A percentile compares a stretch with the other conserved stretches of the same genome.
These are phyloP conservation scores for Falco biarmicus DNA, from an alignment of 2,797 vertebrate species.

Conservation along the genomic window DNA sequence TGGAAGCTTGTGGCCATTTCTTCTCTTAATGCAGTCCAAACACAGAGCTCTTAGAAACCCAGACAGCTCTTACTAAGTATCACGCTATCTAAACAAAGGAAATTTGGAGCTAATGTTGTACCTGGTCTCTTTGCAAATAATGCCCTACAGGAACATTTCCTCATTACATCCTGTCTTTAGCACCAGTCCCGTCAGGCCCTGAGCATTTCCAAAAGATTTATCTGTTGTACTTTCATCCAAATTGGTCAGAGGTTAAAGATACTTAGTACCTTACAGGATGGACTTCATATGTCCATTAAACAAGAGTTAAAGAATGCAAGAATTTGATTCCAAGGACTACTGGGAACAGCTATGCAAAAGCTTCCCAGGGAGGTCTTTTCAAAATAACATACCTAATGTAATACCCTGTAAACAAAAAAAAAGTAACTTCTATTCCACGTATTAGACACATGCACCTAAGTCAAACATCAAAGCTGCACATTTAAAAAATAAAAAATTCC, in stretches of 20 bases:
- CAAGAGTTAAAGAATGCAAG: neutral
- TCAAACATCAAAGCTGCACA: neutral
- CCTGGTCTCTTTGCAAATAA: slow-evolving; percentile 28
- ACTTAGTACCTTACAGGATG: neutral
- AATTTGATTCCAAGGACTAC: neutral
- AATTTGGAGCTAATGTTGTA: neutral
- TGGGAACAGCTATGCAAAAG: neutral
- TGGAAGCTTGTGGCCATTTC: neutral
- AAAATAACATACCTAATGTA: neutral
- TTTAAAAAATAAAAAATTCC: neutral
- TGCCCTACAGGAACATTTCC: slow-evolving; percentile 29
- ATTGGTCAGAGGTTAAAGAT: slow-evolving; percentile 20
- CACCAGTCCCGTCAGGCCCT: neutral
- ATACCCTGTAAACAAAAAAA: neutral
- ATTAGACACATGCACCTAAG: neutral
- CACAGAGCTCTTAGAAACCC: neutral
- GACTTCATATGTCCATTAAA: neutral
- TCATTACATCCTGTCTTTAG: slow-evolving; percentile 34
- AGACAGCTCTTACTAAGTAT: neutral
- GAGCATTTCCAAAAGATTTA: neutral
- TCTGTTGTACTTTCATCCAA: neutral
- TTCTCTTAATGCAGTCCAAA: rapidly evolving
- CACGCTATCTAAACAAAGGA: neutral
- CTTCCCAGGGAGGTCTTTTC: neutral
- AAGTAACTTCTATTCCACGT: neutral